phyloP scores from a whole-genome alignment of 2,888 invertebrate species.

The Teinopalpus imperialis region DNA sequence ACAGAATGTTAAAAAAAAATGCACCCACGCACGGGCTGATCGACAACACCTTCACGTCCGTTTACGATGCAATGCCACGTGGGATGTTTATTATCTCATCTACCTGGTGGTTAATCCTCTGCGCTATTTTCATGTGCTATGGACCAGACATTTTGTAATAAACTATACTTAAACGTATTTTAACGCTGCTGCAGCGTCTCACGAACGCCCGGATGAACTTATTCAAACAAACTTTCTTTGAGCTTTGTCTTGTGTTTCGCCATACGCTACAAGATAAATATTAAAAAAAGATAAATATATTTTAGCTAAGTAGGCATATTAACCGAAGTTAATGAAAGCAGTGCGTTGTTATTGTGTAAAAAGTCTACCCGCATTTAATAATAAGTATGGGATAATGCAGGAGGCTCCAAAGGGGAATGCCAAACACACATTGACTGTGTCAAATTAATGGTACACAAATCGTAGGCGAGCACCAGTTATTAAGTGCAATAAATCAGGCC shows the following conservation, averaged over 20 bases:
- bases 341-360: too few species aligned
- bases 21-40: conserved; percentile 49
- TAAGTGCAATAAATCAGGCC: too few species aligned
- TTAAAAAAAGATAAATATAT: not conserved
- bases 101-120: conserved; percentile 56
- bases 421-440: too few species aligned
- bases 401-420: too few species aligned
- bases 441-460: too few species aligned
- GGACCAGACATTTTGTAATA: conserved; percentile 55
- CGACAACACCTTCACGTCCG: conserved; percentile 29
- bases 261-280: not conserved
- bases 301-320: too few species aligned
- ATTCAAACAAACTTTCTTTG: conserved; percentile 17
- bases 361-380: too few species aligned
- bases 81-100: conserved; percentile 73
- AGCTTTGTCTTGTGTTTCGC: conserved; percentile 1
- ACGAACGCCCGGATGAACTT: conserved; percentile 1
- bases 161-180: conserved; percentile 17
- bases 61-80: conserved; percentile 46
- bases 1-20: conserved; percentile 63
- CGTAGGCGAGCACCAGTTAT: too few species aligned
- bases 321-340: too few species aligned
- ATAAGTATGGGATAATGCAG: too few species aligned
- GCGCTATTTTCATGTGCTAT: conserved; percentile 63
- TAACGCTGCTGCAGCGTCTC: conserved; percentile 4